Evolutionary conservation across 2,888 invertebrate species (phyloP).

Genomic region (Prosopocoilus inquinatus): DNA sequence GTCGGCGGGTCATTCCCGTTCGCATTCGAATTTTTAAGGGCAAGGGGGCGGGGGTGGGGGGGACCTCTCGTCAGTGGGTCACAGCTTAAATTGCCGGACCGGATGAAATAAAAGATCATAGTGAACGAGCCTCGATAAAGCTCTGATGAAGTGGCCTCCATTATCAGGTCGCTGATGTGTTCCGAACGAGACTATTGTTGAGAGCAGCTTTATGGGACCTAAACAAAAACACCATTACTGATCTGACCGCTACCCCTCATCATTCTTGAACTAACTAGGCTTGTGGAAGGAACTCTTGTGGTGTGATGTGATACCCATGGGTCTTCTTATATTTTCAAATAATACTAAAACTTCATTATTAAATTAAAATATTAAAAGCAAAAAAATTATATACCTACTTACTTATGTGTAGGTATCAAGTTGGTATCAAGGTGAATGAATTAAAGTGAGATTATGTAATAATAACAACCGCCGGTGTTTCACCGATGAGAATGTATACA

Average conservation of each 20-base stretch:
- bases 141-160: conserved; percentile 40
- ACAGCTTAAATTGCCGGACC: too few species aligned
- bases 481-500: not conserved
- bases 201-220: conserved; percentile 45
- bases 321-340: not conserved
- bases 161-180: conserved; percentile 42
- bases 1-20: not conserved
- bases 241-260: conserved; percentile 30
- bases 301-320: conserved; percentile 6
- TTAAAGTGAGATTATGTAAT: not conserved
- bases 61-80: too few species aligned
- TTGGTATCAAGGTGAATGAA: not conserved
- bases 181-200: conserved; percentile 41
- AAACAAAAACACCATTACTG: conserved; percentile 47
- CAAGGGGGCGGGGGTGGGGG: too few species aligned
- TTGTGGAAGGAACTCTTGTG: too few species aligned
- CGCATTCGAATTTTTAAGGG: not conserved
- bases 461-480: not conserved
- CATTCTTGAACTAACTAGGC: conserved; percentile 16
- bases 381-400: too few species aligned
- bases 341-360: not conserved
- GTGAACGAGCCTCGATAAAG: conserved; percentile 34
- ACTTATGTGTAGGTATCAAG: too few species aligned
- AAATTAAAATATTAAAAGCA: too few species aligned
- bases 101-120: not conserved